Conservation (phyloP, 1,140 invertebrate genomes). For the Bathynomus jamesi region DNA sequence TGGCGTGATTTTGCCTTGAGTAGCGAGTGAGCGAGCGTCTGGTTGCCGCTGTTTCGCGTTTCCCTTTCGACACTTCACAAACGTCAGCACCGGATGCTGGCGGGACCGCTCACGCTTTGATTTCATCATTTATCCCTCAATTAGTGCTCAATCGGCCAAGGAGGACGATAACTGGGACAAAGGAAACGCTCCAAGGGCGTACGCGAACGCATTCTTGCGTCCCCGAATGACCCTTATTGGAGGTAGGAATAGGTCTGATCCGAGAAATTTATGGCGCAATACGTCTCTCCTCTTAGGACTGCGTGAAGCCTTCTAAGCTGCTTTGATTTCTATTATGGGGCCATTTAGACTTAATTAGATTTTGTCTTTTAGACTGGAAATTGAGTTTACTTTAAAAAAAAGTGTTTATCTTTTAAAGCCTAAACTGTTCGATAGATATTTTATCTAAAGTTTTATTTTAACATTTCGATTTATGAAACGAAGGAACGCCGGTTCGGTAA, state of each 20-base stretch:
- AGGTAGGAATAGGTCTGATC: neutral
- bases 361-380: slow-evolving; percentile 28
- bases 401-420: too few species aligned
- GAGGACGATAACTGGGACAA: slow-evolving; percentile 29
- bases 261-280: neutral
- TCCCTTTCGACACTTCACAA: slow-evolving; percentile 4
- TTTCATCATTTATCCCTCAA: slow-evolving; percentile 35
- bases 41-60: neutral
- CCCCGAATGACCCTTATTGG: neutral
- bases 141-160: slow-evolving; percentile 32
- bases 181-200: slow-evolving; percentile 14
- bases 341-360: slow-evolving; percentile 36
- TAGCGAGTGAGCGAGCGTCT: too few species aligned
- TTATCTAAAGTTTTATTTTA: too few species aligned
- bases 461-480: too few species aligned
- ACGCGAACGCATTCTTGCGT: neutral
- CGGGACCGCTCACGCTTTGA: slow-evolving; percentile 29
- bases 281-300: slow-evolving; percentile 20
- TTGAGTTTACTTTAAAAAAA: slow-evolving; percentile 18
- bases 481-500: too few species aligned
- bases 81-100: slow-evolving; percentile 15
- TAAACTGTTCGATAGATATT: too few species aligned
- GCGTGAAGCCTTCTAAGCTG: slow-evolving; percentile 31
- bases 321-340: slow-evolving; percentile 31
- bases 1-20: neutral